Evolutionary conservation across 2,888 invertebrate genomes (phyloP).

Genomic region (Leistus spinibarbis): DNA sequence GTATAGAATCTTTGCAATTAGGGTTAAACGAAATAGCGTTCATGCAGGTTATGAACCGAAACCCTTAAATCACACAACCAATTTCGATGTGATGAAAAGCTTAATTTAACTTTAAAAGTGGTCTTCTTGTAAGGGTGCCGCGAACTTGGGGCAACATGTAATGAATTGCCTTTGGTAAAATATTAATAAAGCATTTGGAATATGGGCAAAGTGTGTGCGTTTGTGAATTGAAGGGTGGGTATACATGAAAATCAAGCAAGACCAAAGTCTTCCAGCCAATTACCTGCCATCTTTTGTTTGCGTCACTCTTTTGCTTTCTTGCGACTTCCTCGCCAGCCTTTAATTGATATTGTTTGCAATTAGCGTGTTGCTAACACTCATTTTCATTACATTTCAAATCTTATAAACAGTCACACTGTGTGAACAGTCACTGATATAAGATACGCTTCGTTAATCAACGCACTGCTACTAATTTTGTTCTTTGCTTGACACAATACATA

Average conservation of each 20-base stretch:
- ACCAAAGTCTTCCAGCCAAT: conserved; percentile 34
- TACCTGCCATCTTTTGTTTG: conserved; percentile 32
- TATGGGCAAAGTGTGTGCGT: background rate
- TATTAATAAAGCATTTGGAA: background rate
- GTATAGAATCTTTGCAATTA: background rate
- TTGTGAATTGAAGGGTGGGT: background rate
- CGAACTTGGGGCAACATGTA: background rate
- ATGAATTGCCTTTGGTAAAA: background rate
- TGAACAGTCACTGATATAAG: background rate
- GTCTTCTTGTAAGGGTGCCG: background rate
- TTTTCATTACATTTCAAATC: conserved; percentile 31
- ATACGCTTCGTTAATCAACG: background rate
- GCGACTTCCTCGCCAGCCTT: conserved; percentile 11
- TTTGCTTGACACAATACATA: too few relatives aligned
- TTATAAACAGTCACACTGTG: conserved; percentile 16
- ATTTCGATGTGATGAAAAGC: background rate
- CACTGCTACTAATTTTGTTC: background rate
- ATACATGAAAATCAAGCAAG: background rate
- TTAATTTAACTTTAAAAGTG: background rate
- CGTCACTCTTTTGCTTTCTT: conserved; percentile 12
- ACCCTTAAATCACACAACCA: background rate
- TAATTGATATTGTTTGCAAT: conserved; percentile 33
- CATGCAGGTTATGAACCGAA: background rate
- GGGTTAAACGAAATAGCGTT: too few relatives aligned
- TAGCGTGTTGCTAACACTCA: conserved; percentile 22